These are phyloP conservation scores for Drosophila jambulina DNA, from an alignment of 1,140 invertebrate genomes.

Conservation along the genomic window DNA sequence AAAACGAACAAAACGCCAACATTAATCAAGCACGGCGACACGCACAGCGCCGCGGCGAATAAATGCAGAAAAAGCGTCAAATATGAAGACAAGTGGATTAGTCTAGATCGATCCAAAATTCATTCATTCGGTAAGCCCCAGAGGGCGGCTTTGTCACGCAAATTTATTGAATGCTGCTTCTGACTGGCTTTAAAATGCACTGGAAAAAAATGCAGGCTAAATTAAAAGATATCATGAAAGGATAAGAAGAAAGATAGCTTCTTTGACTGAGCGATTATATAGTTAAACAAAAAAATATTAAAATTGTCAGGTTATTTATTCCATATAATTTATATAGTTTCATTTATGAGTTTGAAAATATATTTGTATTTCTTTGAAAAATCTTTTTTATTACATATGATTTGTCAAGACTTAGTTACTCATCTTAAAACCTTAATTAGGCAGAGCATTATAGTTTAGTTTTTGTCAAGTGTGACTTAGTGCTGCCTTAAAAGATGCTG, in stretches of 20 bases:
- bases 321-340: background rate
- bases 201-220: background rate
- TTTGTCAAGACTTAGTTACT: too few species aligned
- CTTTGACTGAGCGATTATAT: background rate
- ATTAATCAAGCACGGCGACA: conserved; percentile 48
- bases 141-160: conserved; percentile 73
- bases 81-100: conserved; percentile 40
- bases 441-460: too few species aligned
- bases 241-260: too few species aligned
- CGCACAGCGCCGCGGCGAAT: background rate
- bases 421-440: too few species aligned
- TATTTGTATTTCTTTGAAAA: background rate
- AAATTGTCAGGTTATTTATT: background rate
- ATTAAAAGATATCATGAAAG: too few species aligned
- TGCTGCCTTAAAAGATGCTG: conserved; percentile 10
- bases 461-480: conserved; percentile 14
- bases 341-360: background rate
- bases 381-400: too few species aligned
- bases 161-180: conserved; percentile 56
- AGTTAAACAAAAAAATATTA: background rate
- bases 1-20: conserved; percentile 50
- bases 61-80: conserved; percentile 41
- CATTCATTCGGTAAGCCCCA: conserved; percentile 61
- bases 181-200: conserved; percentile 10
- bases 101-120: conserved; percentile 44